Evolutionary conservation across 2,888 invertebrate species (phyloP).

Genomic region (Rhagophthalmus giganteus): DNA sequence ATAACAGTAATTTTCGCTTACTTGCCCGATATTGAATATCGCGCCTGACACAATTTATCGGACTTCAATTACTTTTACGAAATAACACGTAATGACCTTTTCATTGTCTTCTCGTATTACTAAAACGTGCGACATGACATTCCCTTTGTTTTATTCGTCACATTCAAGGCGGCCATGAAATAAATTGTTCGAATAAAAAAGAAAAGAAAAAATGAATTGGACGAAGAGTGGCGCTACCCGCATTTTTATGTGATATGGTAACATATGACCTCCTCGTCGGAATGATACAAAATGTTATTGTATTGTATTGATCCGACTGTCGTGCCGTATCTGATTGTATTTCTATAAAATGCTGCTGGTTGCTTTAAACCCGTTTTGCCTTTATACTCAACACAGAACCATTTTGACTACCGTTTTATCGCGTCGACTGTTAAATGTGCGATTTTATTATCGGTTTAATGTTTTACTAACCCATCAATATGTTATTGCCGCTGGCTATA

Average conservation of each 20-base stretch:
- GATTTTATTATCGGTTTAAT: constrained; percentile 28
- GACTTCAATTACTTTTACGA: background rate
- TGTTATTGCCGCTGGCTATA: constrained; percentile 20
- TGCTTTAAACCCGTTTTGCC: constrained; percentile 19
- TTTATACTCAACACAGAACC: constrained; percentile 25
- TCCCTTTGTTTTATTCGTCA: background rate
- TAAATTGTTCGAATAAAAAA: constrained; percentile 4
- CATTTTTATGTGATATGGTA: constrained; percentile 25
- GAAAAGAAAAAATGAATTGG: constrained; percentile 11
- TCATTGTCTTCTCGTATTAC: background rate
- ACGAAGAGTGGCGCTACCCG: constrained; percentile 14
- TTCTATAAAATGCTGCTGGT: constrained; percentile 31
- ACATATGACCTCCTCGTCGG: constrained; percentile 25
- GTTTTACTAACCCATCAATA: constrained; percentile 28
- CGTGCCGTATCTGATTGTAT: constrained; percentile 32
- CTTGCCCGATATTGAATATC: background rate
- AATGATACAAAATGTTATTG: constrained; percentile 33
- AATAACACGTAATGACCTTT: background rate
- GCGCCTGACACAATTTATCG: background rate
- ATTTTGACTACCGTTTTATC: constrained; percentile 24
- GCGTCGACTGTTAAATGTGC: constrained; percentile 24
- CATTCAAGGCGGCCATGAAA: constrained; percentile 3
- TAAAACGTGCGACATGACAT: background rate
- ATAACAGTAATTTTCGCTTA: background rate
- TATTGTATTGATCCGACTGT: constrained; percentile 33